Evolutionary conservation across 2,113 vertebrate species (phyloP), one percentile per base, ranked within the genome.

Genomic region (Malurus cyaneus): DNA sequence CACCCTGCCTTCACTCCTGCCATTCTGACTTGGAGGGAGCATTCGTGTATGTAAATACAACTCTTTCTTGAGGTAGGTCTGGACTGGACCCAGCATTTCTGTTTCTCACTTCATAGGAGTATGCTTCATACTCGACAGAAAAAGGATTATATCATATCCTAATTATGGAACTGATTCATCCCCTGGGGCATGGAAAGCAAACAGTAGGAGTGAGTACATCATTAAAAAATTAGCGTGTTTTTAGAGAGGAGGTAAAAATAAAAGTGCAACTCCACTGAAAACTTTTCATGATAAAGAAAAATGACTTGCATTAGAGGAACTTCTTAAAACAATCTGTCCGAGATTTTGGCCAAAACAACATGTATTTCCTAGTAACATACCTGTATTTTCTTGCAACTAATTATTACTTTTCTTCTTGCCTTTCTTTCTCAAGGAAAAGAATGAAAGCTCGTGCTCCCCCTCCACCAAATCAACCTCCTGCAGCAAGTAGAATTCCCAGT

Each of bases 391-490:
- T 36, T 6, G 0, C 0, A 1, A 57, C 12, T 70, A 80, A 59
- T 72, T 32, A 15, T 6, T 80, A 5, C 83, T 69, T 88, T 70
- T 69, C 8, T 87, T 61, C 18, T 91, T 92, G 15, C 46, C 32
- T 79, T 89, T 84, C 6, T 66, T 94, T 92, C 54, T 95, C 12
- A 88, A 99, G 98, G 94, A 98, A 95, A 97, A 99, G 94, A 97
- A 99, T 99, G 98, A 99, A 99, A 97, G 96, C 98, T 21, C 98
- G 97, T 0, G 99, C 99, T 36, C 98, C 98, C 8, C 96, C 95
- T 83, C 98, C 98, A 4, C 98, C 98, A 85, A 98, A 98, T 6
- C 98, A 98, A 13, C 92, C 73, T 93, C 95, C 98, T 4, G 83
- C 97, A 61, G 93, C 97, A 14, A 97, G 97, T 18, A 96, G 89